phyloP scores from a whole-genome alignment of 92 coral and sea anemone species.

The Muricea muricata region DNA sequence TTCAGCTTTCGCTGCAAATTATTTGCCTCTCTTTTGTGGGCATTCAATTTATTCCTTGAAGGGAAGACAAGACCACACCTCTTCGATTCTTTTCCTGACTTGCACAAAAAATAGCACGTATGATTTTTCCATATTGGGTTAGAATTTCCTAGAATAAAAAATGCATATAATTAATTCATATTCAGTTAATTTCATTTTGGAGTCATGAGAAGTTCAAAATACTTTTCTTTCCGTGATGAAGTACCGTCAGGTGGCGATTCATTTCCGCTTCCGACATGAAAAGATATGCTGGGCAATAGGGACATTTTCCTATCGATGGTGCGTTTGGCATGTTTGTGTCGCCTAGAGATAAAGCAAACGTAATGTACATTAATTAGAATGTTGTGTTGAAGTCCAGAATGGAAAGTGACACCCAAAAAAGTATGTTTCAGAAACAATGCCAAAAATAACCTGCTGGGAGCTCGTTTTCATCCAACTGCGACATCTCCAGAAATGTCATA shows the following conservation, averaged over 20 bases:
- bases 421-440: no score
- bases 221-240: slow-evolving; percentile 11
- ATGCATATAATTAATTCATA: not conserved
- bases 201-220: not conserved
- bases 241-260: slow-evolving; percentile 15
- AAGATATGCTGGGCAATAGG: slow-evolving; percentile 24
- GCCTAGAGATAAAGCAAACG: not conserved
- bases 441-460: slow-evolving; percentile 19
- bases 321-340: slow-evolving; percentile 17
- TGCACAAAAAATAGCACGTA: slow-evolving; percentile 31
- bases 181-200: no score
- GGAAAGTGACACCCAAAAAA: no score
- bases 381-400: no score
- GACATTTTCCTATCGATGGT: slow-evolving; percentile 16
- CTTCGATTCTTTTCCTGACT: slow-evolving; percentile 1
- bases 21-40: slow-evolving; percentile 30
- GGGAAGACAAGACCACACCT: slow-evolving; percentile 44
- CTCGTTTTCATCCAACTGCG: not conserved
- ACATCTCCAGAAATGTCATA: slow-evolving; percentile 59
- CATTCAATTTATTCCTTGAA: slow-evolving; percentile 36
- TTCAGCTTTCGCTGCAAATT: slow-evolving; percentile 38
- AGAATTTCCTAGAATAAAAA: no score
- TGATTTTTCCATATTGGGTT: no score
- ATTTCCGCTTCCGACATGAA: slow-evolving; percentile 33
- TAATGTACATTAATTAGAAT: no score